Base-by-base conservation (phyloP, 1,140 invertebrate species). In the Drosophila subobscura region DNA sequence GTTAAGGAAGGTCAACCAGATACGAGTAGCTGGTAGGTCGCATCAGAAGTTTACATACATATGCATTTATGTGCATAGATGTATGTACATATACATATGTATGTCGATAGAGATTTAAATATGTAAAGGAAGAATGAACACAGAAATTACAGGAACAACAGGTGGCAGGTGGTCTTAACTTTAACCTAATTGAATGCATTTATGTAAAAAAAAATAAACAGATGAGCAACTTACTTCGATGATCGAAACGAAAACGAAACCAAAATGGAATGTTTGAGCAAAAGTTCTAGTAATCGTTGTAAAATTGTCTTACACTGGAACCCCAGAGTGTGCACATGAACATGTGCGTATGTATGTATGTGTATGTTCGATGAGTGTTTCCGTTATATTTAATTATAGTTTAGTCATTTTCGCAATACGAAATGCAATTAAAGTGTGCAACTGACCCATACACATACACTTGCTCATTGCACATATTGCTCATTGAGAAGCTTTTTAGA, bases 1-100 rank as follows among this genome's bases (percentile, higher is more conserved):
- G 81, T 86, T 47, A 74, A 65, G 63, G 73, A 86, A 86, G 81
- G 81, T 86, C 77, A 86, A 78, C 83, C 81, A 86, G 83, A 60
- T 79, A 73, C 68, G 66, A 37, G 33, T 37, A 37, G 33, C 10
- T 33, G 29, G 8, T 10, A 10, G 29, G 29, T 37, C 3, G 10
- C 33, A 37, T 37, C 33, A 12, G 10, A 37, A 37, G 33, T 10
- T 10, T 72, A 51, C 41, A 54, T 16, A 10, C 16, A 20, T 20
- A 1, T 20, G 1, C 16, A 20, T n/a, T n/a, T 20, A 20, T 20
- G 16, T 20, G 16, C 16, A 20, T 20, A n/a, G n/a, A n/a, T n/a
- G n/a, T 41, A 37, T 53, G 33, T 25, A 37, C 1, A 20, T 23
- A 27, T n/a, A 54, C 25, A 8, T 14, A 2, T 42, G 5, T 55